Evolutionary conservation across 1,140 invertebrate genomes (phyloP), one percentile per base, ranked within the genome.

Genomic region (Drosophila nigrodunni): DNA sequence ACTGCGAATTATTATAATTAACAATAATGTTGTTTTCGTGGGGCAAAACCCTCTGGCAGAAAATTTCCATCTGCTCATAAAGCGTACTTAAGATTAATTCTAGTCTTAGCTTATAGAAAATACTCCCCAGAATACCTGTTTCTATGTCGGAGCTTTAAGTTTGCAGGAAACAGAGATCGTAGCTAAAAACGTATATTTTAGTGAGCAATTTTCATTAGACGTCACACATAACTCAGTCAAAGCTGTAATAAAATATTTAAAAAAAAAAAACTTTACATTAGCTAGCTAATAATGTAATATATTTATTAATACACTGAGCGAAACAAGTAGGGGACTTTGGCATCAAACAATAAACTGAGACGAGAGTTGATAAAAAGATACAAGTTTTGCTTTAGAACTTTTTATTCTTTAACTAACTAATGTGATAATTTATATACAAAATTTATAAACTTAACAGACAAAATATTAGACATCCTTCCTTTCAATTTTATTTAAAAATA

Each of bases 1-100:
- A n/a, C 34, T n/a, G 47, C 41, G 46, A 71, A 60, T 60, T 72
- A 72, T 47, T 52, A 34, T 30, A 46, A 64, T 75, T 65, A 58
- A 44, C 25, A 30, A 52, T 41, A 25, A 37, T 37, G 44, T 37
- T 30, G 25, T 37, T 44, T 13, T 8, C 37, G 39, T 18, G 64
- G 9, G 68, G 74, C 41, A 60, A 72, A 65, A 8, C 21, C 61
- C 52, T 44, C 21, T 35, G 34, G 13, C 25, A 39, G 47, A 30
- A 41, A 64, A 21, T 11, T 49, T 44, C 13, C 30, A 13, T 34
- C 30, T 9, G 25, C 25, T 30, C 25, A 30, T 30, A 30, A 5
- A 1, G 25, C 6, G 25, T 30, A 30, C 25, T 30, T 6, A 30
- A 5, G 3, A 2, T 5, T 6, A 49, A 7, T 41, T 41, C 35